A percentile compares a stretch with the other conserved stretches of the same genome.
Evolutionary conservation across 2,888 invertebrate species (phyloP).

Genomic region (Drosophila emarginata): DNA sequence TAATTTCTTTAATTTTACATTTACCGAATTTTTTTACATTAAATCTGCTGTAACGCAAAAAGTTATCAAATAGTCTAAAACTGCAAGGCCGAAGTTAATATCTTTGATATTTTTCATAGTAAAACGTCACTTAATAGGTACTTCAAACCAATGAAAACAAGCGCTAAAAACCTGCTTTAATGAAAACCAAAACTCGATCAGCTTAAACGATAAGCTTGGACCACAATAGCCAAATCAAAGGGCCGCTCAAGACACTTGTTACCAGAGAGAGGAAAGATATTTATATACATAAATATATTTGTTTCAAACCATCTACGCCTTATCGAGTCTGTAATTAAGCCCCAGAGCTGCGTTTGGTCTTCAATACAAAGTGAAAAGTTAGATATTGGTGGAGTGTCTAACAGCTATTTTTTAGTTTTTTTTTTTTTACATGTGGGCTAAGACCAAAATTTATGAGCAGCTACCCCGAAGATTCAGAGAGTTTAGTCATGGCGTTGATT

Average conservation of each 20-base stretch:
- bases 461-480: conserved; percentile 46
- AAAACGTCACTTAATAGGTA: neutral
- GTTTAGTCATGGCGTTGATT: conserved; percentile 68
- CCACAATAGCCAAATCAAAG: conserved; percentile 45
- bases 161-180: conserved; percentile 49
- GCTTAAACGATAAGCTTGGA: conserved; percentile 33
- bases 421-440: conserved; percentile 64
- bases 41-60: too few relatives aligned
- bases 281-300: conserved; percentile 32
- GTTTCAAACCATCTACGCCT: conserved; percentile 56
- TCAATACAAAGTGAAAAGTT: conserved; percentile 1
- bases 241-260: conserved; percentile 58
- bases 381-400: conserved; percentile 23
- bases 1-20: too few relatives aligned
- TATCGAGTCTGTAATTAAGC: conserved; percentile 70
- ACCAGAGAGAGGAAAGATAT: conserved; percentile 25
- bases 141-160: conserved; percentile 36
- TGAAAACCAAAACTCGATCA: conserved; percentile 35
- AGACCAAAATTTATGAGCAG: conserved; percentile 72
- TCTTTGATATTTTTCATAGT: too few relatives aligned
- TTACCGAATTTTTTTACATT: too few relatives aligned
- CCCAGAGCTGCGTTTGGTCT: conserved; percentile 19
- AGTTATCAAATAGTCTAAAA: too few relatives aligned
- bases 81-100: too few relatives aligned
- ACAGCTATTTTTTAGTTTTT: conserved; percentile 1